A percentile compares a stretch with the other conserved stretches of the same genome.
phyloP scores from a whole-genome alignment of 1,140 invertebrate genomes.

The Drosophila truncata region DNA sequence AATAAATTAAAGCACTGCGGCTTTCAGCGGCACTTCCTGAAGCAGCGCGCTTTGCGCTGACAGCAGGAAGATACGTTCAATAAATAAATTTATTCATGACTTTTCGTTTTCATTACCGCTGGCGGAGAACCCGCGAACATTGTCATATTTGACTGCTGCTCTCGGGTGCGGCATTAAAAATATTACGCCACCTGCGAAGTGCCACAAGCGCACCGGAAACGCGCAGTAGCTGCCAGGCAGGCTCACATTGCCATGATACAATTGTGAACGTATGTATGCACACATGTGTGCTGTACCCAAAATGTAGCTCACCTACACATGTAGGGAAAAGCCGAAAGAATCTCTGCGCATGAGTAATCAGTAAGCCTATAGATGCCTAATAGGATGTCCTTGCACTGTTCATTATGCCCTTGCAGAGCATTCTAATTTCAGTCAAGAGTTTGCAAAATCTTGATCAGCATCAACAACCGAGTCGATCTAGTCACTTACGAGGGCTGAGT shows the following conservation, averaged over 20 bases:
- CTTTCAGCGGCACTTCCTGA: constrained; percentile 45
- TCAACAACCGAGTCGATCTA: no score
- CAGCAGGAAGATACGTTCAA: constrained; percentile 28
- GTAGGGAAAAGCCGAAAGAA: neutral
- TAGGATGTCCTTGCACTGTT: neutral
- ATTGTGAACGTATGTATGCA: neutral
- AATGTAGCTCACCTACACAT: constrained; percentile 1
- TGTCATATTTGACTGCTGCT: constrained; percentile 41
- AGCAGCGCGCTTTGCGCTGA: constrained; percentile 14
- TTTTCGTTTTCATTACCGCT: constrained; percentile 34
- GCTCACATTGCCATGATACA: constrained; percentile 9
- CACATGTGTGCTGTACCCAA: neutral
- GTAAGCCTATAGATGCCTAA: neutral
- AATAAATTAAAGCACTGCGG: constrained; percentile 66
- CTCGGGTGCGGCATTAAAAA: constrained; percentile 29
- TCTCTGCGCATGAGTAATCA: constrained; percentile 15
- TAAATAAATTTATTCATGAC: constrained; percentile 74
- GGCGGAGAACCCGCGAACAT: constrained; percentile 16
- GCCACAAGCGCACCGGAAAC: constrained; percentile 17
- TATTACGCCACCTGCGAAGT: constrained; percentile 28
- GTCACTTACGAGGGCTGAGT: no score
- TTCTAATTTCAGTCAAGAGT: neutral
- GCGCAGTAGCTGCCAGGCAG: constrained; percentile 7
- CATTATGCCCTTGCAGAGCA: neutral
- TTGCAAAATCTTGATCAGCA: no score